Evolutionary conservation across 2,888 invertebrate species (phyloP), one percentile per base, ranked within the genome.

Genomic region (Zaprionus lineosus): DNA sequence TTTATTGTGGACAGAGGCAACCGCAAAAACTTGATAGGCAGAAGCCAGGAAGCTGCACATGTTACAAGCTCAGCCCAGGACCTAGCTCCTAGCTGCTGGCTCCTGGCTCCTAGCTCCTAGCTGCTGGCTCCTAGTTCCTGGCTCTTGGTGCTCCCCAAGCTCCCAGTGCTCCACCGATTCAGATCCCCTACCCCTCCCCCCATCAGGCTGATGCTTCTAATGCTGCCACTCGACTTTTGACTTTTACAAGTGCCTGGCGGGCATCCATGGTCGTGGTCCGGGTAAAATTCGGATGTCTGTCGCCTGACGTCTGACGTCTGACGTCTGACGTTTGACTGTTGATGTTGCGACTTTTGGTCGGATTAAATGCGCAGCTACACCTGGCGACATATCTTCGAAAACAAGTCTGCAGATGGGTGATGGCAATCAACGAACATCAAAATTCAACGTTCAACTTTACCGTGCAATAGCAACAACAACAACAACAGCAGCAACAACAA

Each of bases 391-490:
- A 79, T 84, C 86, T 73, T 73, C 47, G 61, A 71, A 55, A 57
- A 68, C 58, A 68, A 63, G 59, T 62, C 63, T 67, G 69, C 59
- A 58, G 61, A 69, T 74, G 70, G 83, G 79, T 67, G 77, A 66
- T 83, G 73, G 84, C 78, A 79, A 79, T 79, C 78, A 84, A 83
- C 85, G 79, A 84, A 72, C 79, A 84, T 78, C 83, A 63, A 85
- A 83, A 73, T 65, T 81, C 77, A 81, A 67, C 86, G 76, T 66
- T 78, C 68, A 74, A 78, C 83, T 72, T 74, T 79, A 48, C 34
- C 56, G 28, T 55, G 19, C 51, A 37, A 1, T 29, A 29, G 68
- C 44, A 52, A 47, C 53, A 74, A 24, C 60, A 58, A 41, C 47
- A 71, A 53, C 28, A 34, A n/a, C 55, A 39, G 15, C n/a, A 37